phyloP scores from a whole-genome alignment of 1,140 invertebrate species.

The Panulirus ornatus region DNA sequence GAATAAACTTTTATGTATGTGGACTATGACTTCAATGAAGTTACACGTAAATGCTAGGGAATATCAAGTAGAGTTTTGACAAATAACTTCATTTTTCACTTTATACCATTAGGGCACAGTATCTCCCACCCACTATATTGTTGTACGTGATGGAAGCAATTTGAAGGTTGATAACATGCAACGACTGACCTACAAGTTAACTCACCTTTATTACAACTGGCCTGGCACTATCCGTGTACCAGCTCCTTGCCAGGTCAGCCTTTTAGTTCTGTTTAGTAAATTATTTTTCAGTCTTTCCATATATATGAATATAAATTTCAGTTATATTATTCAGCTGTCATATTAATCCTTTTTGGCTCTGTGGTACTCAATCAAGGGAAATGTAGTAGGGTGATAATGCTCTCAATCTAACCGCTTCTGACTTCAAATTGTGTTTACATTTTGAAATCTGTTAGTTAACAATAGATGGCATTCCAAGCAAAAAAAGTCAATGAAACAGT shows the following conservation, averaged over 20 bases:
- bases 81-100: not conserved
- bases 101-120: constrained; percentile 85
- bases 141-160: constrained; percentile 85
- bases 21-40: too few relatives aligned
- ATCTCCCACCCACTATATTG: constrained; percentile 93
- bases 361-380: too few relatives aligned
- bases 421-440: too few relatives aligned
- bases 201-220: constrained; percentile 85
- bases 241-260: constrained; percentile 87
- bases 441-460: too few relatives aligned
- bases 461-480: too few relatives aligned
- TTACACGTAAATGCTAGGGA: too few relatives aligned
- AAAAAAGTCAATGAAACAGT: too few relatives aligned
- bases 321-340: not conserved
- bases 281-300: not conserved
- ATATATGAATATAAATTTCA: not conserved
- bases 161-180: constrained; percentile 91
- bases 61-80: too few relatives aligned
- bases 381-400: too few relatives aligned
- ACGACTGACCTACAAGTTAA: constrained; percentile 91
- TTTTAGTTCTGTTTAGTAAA: constrained; percentile 14
- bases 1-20: too few relatives aligned
- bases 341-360: too few relatives aligned
- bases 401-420: too few relatives aligned
- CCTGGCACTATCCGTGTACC: constrained; percentile 93